These are phyloP conservation scores for Oscheius sp. DNA, from an alignment of 2,888 invertebrate species.

Conservation along the genomic window DNA sequence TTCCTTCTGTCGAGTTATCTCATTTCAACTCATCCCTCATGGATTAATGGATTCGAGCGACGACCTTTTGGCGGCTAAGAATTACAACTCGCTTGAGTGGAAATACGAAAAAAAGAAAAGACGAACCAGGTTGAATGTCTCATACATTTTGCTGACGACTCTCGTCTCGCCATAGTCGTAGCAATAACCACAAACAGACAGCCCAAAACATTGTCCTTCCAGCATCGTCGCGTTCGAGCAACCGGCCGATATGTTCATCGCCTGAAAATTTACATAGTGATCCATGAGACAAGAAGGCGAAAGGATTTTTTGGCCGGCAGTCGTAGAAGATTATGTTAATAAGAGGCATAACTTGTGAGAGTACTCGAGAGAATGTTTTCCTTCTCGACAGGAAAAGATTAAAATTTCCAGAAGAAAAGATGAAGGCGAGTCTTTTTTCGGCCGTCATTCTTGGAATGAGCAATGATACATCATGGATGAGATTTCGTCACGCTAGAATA, in stretches of 20 bases:
- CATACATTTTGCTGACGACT: constrained; percentile 51
- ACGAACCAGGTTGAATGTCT: constrained; percentile 60
- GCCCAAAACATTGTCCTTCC: constrained; percentile 51
- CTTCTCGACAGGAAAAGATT: no score
- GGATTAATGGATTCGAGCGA: constrained; percentile 1
- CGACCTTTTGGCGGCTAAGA: background rate
- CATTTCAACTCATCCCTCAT: background rate
- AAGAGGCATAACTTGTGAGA: no score
- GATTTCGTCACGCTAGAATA: no score
- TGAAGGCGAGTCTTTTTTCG: no score
- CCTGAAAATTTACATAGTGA: no score
- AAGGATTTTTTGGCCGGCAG: no score
- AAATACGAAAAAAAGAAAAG: background rate
- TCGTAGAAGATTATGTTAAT: no score
- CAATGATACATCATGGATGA: no score
- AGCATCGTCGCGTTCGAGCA: constrained; percentile 38
- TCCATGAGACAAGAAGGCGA: no score
- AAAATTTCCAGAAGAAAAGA: no score
- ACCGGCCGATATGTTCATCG: constrained; percentile 29
- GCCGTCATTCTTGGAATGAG: no score
- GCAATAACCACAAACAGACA: constrained; percentile 63
- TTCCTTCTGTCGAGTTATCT: background rate
- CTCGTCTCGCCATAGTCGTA: constrained; percentile 58
- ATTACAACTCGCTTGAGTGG: background rate
- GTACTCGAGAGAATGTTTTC: no score